Evolutionary conservation across 2,797 vertebrate species (phyloP), one percentile per base, ranked within the genome.

Genomic region (Scleropages formosus): DNA sequence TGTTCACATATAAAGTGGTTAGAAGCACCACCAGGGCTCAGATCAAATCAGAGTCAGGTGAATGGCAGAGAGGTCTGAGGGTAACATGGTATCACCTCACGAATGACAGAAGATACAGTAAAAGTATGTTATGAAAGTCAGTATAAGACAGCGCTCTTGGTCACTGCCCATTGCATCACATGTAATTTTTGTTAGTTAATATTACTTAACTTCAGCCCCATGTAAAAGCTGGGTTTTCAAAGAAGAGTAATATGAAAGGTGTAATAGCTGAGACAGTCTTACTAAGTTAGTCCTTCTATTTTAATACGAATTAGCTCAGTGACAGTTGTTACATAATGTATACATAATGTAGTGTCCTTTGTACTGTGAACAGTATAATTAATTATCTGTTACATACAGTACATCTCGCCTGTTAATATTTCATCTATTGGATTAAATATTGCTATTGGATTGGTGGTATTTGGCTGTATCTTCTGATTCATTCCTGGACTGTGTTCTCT

Each of bases 21-120:
- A 44, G 70, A 47, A 73, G 64, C 65, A 63, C 61, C 72, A 46
- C 65, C 22, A 77, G 76, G 77, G 26, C 27, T 31, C 22, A 70
- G 15, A 58, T 18, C 39, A 44, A 77, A 46, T 80, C 13, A 13
- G 18, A 10, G 63, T 77, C 67, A 77, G 51, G 53, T 73, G 78
- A 69, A 62, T 26, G 18, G 46, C 13, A 15, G 44, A 73, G 18
- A 71, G 8, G 8, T 39, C 49, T 39, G 61, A 66, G 44, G 53
- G 44, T 16, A 60, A 72, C 46, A 65, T 39, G 47, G 78, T 77
- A 78, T 80, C 75, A 49, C 53, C 78, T 59, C 75, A 68, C 70
- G 75, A 78, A 78, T 78, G 75, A 78, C 72, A 74, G 70, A 77
- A 77, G 72, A 79, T 80, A 67, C 77, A 76, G 77, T 62, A 64